Conservation (phyloP, 1,140 invertebrate species). For the Varroa destructor region DNA sequence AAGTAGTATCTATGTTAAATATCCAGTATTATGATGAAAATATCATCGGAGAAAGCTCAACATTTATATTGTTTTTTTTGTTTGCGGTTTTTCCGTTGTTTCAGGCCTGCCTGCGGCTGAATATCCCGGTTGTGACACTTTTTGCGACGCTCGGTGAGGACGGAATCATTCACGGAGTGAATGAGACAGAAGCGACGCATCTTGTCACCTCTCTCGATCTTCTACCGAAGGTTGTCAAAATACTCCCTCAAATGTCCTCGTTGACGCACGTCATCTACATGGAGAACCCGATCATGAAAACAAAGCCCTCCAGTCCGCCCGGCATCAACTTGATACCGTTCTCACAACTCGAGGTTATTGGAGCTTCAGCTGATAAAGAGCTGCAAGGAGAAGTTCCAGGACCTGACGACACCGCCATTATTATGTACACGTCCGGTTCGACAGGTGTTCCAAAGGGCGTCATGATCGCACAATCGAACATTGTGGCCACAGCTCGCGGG, state of each 20-base stretch:
- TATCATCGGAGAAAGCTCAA: too few species aligned
- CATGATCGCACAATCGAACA: conserved; percentile 66
- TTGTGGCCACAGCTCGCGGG: conserved; percentile 70
- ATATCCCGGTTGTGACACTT: conserved; percentile 66
- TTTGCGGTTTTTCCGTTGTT: background rate
- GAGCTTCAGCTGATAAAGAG: conserved; percentile 34
- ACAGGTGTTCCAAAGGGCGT: conserved; percentile 73
- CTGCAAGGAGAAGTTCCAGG: conserved; percentile 44
- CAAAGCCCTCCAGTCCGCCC: conserved; percentile 34
- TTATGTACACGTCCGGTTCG: conserved; percentile 91
- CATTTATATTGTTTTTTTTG: too few species aligned
- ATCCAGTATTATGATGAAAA: too few species aligned
- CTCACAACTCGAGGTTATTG: conserved; percentile 37
- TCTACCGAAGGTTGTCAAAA: conserved; percentile 36
- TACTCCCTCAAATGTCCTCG: conserved; percentile 36
- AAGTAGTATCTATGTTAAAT: background rate
- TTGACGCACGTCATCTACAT: conserved; percentile 68
- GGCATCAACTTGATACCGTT: conserved; percentile 35
- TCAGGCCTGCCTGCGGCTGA: background rate
- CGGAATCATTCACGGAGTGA: conserved; percentile 83
- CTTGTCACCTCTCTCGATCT: conserved; percentile 38
- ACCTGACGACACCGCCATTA: conserved; percentile 71
- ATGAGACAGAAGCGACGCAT: conserved; percentile 75
- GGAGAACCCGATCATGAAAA: conserved; percentile 51
- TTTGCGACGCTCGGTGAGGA: conserved; percentile 94